A percentile compares a stretch with the other conserved stretches of the same genome.
Conservation (phyloP, 2,888 invertebrate species). For the Scaptomyza polygonia region DNA sequence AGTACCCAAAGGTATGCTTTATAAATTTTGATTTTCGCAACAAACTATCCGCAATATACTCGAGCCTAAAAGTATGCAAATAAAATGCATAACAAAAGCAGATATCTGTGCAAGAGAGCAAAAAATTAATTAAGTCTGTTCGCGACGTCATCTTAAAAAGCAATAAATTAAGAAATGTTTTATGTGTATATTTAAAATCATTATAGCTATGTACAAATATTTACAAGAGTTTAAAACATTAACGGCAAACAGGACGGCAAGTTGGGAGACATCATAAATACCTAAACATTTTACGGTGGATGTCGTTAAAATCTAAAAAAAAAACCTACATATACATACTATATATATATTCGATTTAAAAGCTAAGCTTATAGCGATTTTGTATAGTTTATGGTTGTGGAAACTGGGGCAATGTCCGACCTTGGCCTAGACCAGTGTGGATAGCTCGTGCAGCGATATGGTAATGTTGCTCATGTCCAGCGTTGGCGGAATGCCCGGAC, state of each 20-base stretch:
- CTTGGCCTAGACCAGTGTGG: conserved; percentile 87
- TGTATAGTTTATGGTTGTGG: conserved; percentile 13
- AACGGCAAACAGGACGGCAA: conserved; percentile 42
- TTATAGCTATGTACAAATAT: conserved; percentile 62
- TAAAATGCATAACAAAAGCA: too few relatives aligned
- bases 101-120: too few relatives aligned
- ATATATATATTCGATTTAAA: conserved; percentile 12
- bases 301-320: conserved; percentile 29
- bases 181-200: conserved; percentile 9
- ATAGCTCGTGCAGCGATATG: conserved; percentile 88
- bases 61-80: too few relatives aligned
- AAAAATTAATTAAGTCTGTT: too few relatives aligned
- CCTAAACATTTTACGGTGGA: conserved; percentile 59
- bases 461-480: conserved; percentile 87
- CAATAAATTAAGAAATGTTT: neutral
- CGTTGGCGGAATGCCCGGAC: conserved; percentile 87
- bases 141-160: too few relatives aligned
- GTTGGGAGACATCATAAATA: conserved; percentile 41
- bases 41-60: too few relatives aligned
- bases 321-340: too few relatives aligned
- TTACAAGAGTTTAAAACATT: conserved; percentile 51
- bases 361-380: conserved; percentile 24
- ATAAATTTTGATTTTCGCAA: too few relatives aligned
- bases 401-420: conserved; percentile 1
- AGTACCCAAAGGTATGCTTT: too few relatives aligned